These are phyloP conservation scores for Alectoris magna DNA, from an alignment of 2,797 vertebrate species.

Conservation along the genomic window DNA sequence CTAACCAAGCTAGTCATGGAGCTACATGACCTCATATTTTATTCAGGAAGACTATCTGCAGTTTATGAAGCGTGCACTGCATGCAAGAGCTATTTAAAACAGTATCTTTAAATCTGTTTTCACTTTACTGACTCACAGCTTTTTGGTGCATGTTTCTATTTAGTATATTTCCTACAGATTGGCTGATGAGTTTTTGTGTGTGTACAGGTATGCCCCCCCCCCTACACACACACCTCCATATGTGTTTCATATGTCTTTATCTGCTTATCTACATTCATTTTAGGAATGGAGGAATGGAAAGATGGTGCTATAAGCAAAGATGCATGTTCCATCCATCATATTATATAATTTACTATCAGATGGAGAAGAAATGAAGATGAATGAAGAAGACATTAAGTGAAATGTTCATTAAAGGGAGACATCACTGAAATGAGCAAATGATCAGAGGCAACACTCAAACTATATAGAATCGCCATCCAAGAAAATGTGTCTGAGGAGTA, in stretches of 20 bases:
- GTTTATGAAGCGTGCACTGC: constrained; percentile 72
- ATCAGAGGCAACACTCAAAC: neutral
- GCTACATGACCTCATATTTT: constrained; percentile 78
- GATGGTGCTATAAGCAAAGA: neutral
- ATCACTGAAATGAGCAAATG: neutral
- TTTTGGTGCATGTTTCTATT: constrained; percentile 31
- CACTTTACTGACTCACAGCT: constrained; percentile 40
- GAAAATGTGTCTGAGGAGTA: neutral
- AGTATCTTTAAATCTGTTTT: constrained; percentile 66
- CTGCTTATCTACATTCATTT: neutral
- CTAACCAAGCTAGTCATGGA: constrained; percentile 69
- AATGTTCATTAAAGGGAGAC: neutral
- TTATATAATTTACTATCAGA: constrained; percentile 5
- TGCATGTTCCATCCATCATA: neutral
- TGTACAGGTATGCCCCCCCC: neutral
- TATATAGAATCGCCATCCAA: neutral
- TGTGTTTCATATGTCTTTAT: neutral
- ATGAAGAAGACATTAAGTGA: neutral
- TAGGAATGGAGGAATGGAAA: neutral
- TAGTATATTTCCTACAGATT: neutral
- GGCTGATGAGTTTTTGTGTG: neutral
- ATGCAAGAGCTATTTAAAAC: constrained; percentile 72
- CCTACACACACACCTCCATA: neutral
- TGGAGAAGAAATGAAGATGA: neutral
- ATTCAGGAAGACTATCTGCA: constrained; percentile 78